Base-by-base conservation (phyloP, 2,888 invertebrate species). In the Limnephilus rhombicus region DNA sequence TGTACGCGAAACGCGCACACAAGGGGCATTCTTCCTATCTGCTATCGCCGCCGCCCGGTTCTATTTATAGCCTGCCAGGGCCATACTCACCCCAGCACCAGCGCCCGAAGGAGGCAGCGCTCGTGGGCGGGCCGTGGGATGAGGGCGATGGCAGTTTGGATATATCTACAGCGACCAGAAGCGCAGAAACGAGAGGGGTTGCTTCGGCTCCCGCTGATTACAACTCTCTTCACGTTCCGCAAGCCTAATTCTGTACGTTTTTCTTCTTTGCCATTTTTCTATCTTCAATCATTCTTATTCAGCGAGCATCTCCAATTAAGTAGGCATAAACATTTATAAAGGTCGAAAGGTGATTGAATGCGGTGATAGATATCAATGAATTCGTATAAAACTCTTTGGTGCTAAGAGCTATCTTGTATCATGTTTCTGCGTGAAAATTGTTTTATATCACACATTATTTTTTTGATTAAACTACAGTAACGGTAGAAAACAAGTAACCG, bases 61-160 rank as follows among this genome's bases (percentile, higher is more conserved):
- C 92, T 93, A 93, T 93, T 92, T 93, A 92, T 92, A 93, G 91
- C 89, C 80, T 53, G 68, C 91, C 93, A 92, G 92, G 91, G 92
- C 91, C 91, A 89, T 24, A 91, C 90, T 91, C 86, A 68, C 81
- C 89, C 86, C 31, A 15, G 29, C 12, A 15, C 86, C 31, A 15
- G 29, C 12, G 31, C n/a, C 68, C 53, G 31, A 86, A n/a, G 87
- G 82, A 85, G 92, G 91, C 92, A 68, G 91, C 92, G 91, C 81
- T 80, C 81, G 85, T 49, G 89, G 87, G 89, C 80, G 88, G 80
- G 13, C 83, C 18, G 81, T 15, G 89, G 89, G 24, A 12, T 2
- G 85, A 45, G 31, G 85, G 37, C 13, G 85, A 41, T 41, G 68
- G 68, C 68, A 68, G 68, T 68, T 9, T 68, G 68, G n/a, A n/a